Conservation (phyloP, 35 echinoderm and acorn worm species). For the Apostichopus parvimensis region DNA sequence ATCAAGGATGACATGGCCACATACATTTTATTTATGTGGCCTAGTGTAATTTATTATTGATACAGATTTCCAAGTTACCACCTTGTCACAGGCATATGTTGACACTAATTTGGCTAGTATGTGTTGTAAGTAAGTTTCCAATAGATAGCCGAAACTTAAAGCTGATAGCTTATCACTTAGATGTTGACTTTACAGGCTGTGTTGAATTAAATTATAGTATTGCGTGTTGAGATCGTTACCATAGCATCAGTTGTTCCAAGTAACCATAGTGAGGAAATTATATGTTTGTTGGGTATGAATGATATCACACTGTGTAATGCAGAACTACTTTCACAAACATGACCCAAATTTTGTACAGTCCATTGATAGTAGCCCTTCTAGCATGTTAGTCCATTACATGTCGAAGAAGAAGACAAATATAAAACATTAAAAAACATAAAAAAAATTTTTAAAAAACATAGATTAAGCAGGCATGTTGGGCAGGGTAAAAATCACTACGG, state of each 20-base stretch:
- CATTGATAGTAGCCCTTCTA: background rate
- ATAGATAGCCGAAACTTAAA: background rate
- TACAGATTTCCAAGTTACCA: conserved; percentile 1
- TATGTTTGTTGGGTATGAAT: background rate
- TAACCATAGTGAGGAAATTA: background rate
- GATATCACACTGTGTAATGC: background rate
- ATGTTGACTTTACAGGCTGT: conserved; percentile 11
- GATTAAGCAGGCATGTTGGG: background rate
- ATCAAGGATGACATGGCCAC: conserved; percentile 9
- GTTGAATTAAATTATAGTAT: background rate
- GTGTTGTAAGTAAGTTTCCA: background rate
- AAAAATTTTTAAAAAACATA: too few species aligned
- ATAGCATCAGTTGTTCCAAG: conserved; percentile 1
- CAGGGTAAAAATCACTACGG: background rate
- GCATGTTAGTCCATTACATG: background rate
- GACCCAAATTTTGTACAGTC: too few species aligned
- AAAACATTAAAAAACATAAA: too few species aligned
- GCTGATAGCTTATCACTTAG: conserved; percentile 6
- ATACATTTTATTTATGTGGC: background rate
- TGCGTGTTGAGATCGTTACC: background rate
- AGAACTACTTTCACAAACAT: background rate
- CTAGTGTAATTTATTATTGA: background rate
- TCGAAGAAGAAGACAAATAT: background rate
- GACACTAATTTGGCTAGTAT: background rate
- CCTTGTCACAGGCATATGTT: conserved; percentile 1